Percentiles rank a stretch among this genome's conserved stretches.
phyloP scores from a whole-genome alignment of 2,797 vertebrate genomes.

The Acanthurus tractus region DNA sequence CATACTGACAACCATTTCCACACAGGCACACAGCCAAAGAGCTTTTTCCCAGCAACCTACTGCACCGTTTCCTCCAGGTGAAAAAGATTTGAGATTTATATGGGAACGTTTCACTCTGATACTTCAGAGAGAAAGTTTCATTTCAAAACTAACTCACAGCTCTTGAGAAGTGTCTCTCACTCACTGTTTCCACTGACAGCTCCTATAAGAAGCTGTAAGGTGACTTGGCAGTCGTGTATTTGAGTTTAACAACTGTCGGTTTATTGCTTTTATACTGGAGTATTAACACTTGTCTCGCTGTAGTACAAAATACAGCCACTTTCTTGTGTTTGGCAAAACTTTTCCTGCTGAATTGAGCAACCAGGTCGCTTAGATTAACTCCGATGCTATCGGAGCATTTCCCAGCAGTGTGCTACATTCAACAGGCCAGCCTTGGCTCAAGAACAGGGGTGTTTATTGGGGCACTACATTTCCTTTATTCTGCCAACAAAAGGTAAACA shows the following conservation, averaged over 20 bases:
- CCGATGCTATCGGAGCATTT: constrained; percentile 35
- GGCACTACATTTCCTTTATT: constrained; percentile 34
- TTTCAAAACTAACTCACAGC: constrained; percentile 12
- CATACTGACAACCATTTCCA: constrained; percentile 40
- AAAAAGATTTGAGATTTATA: constrained; percentile 50
- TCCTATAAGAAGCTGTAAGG: constrained; percentile 9
- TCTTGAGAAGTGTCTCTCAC: constrained; percentile 9
- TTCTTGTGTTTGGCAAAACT: constrained; percentile 16
- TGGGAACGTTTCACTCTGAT: constrained; percentile 33
- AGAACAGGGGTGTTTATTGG: constrained; percentile 36
- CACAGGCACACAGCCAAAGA: constrained; percentile 25
- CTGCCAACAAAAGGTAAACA: constrained; percentile 28
- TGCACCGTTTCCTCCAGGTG: constrained; percentile 35
- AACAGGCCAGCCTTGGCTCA: constrained; percentile 29
- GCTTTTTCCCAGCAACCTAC: constrained; percentile 7
- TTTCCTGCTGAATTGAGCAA: constrained; percentile 16
- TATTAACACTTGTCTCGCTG: constrained; percentile 20
- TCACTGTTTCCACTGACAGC: constrained; percentile 4
- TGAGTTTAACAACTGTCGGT: constrained; percentile 21
- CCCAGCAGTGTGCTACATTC: constrained; percentile 50
- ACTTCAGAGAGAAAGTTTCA: constrained; percentile 21
- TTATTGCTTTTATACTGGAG: constrained; percentile 14
- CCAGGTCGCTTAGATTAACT: constrained; percentile 7
- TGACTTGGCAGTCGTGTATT: constrained; percentile 25
- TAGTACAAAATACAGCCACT: constrained; percentile 6